Percentiles rank a stretch among this genome's conserved stretches.
Evolutionary conservation across 2,888 invertebrate species (phyloP).

Genomic region (Euzetes globulus): DNA sequence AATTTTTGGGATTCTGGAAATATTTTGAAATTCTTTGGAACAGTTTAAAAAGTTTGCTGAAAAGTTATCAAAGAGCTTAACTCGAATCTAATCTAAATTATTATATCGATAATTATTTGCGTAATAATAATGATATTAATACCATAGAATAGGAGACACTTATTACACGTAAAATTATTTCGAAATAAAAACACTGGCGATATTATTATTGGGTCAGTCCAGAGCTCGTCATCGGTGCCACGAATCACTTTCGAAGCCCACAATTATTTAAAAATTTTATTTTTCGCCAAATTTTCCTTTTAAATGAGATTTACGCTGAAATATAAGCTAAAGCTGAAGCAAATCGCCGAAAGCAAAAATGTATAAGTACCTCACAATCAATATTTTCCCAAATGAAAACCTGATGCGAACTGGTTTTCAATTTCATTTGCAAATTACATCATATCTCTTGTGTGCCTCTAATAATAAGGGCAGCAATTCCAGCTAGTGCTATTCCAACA

Average conservation of each 20-base stretch:
- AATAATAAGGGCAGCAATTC: no score
- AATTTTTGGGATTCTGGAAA: no score
- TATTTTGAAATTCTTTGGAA: no score
- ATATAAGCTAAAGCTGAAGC: not conserved
- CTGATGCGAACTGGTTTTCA: not conserved
- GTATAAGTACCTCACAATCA: not conserved
- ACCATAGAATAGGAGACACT: not conserved
- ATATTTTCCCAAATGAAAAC: not conserved
- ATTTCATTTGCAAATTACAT: not conserved
- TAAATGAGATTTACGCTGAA: not conserved
- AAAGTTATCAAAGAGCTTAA: not conserved
- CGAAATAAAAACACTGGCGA: not conserved
- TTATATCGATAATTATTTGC: not conserved
- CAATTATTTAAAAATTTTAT: not conserved
- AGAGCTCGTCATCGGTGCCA: slow-evolving; percentile 21
- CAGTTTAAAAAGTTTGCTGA: no score
- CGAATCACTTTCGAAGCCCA: not conserved
- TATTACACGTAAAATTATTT: not conserved
- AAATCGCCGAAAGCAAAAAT: slow-evolving; percentile 11
- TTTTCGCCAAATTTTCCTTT: not conserved
- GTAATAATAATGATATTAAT: not conserved
- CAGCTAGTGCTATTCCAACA: not conserved
- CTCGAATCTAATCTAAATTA: not conserved
- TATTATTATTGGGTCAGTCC: slow-evolving; percentile 7
- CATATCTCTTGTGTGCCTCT: no score